Evolutionary conservation across 2,888 invertebrate genomes (phyloP), one percentile per base, ranked within the genome.

Genomic region (Oxyteleia sp.): DNA sequence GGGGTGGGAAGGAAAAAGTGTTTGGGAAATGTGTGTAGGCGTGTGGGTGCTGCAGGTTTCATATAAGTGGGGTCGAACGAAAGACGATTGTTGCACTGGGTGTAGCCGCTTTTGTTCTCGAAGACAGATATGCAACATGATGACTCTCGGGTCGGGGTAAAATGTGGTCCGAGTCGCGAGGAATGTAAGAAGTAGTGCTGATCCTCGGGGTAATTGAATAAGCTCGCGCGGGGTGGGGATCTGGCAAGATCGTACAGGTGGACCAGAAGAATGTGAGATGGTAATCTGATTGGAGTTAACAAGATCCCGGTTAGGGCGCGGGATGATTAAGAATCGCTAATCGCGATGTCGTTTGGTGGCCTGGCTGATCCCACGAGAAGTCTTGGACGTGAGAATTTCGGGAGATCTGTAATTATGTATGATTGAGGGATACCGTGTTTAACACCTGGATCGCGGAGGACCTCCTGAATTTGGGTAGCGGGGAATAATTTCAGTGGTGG

Each of bases 371-470:
- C 13, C 26, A 32, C 7, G 26, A 51, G 15, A 18, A 47, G 26
- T 18, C 35, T 64, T 15, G 16, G 69, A 38, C 49, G 23, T 35
- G 49, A 10, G 57, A 47, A 23, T 57, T 57, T 20, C 41, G 20
- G 29, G 43, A 51, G 72, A 59, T 59, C 64, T 64, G 63, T 80
- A 80, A 80, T 72, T 55, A 72, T 72, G 71, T 66, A 51, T 66
- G 71, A 79, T 64, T 64, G 71, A 71, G 32, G 57, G 57, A 64
- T 79, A 57, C 57, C 57, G 49, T 64, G 57, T 63, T 71, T 64
- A 79, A 71, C 79, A 79, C 79, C 79, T 79, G 64, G 57, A 18
- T 71, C 59, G 32, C 29, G 23, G 41, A 0, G 45, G 68, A 51
- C 57, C 69, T n/a, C n/a, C n/a, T n/a, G n/a, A n/a, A n/a, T n/a